These are phyloP conservation scores for Liopterus haemorrhoidalis DNA, from an alignment of 2,888 invertebrate genomes.

Conservation along the genomic window DNA sequence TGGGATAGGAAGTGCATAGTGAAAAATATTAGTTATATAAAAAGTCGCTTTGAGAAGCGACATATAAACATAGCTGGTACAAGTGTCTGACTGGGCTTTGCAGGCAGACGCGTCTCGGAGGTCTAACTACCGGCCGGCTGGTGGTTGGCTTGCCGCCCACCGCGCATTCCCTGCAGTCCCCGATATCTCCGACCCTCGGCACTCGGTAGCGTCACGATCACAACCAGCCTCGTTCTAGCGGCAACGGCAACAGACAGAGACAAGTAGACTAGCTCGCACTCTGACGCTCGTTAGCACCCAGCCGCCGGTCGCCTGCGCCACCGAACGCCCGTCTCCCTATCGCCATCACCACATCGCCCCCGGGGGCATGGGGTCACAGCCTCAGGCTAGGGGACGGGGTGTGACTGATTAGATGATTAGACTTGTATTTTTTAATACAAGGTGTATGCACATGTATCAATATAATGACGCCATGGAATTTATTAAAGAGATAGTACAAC, in stretches of 20 bases:
- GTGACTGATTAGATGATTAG: too few relatives aligned
- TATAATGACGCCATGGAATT: too few relatives aligned
- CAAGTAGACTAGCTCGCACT: slow-evolving; percentile 15
- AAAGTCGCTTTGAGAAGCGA: too few relatives aligned
- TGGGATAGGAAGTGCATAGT: too few relatives aligned
- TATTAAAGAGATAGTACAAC: too few relatives aligned
- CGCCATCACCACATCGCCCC: slow-evolving; percentile 11
- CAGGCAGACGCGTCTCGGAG: slow-evolving; percentile 24
- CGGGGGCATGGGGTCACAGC: slow-evolving; percentile 18
- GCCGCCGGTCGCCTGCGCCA: slow-evolving; percentile 16
- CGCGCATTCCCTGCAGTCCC: slow-evolving; percentile 6
- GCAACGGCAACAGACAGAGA: too few relatives aligned
- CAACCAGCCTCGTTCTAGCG: slow-evolving; percentile 2
- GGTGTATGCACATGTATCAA: too few relatives aligned
- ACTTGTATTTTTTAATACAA: too few relatives aligned
- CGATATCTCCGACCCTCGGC: slow-evolving; percentile 4
- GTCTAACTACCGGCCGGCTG: slow-evolving; percentile 25
- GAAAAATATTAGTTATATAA: too few relatives aligned
- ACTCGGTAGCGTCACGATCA: slow-evolving; percentile 6
- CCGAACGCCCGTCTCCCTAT: slow-evolving; percentile 7
- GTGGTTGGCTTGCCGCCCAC: slow-evolving; percentile 6
- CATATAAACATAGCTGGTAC: slow-evolving; percentile 13
- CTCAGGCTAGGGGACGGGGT: too few relatives aligned
- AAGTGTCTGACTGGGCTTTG: slow-evolving; percentile 24
- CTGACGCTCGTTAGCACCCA: slow-evolving; percentile 25